Conservation (phyloP, 2,113 vertebrate species). For the Arvicanthis niloticus region DNA sequence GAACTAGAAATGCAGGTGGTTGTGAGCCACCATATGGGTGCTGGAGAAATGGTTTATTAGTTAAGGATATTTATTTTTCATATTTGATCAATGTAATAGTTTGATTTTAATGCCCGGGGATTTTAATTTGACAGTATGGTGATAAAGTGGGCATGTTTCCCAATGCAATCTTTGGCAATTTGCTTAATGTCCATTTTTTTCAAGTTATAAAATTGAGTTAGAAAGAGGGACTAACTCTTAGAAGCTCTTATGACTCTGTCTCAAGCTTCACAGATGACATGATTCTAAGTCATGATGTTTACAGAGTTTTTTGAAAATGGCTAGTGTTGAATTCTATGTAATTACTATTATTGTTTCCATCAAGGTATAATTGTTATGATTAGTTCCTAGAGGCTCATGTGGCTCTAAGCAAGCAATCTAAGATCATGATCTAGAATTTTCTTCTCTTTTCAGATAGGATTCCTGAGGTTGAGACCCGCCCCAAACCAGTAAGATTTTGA, state of each 20-base stretch:
- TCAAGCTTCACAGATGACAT: neutral
- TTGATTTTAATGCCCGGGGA: neutral
- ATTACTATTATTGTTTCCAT: slow-evolving; percentile 32
- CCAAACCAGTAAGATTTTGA: neutral
- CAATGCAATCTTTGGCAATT: neutral
- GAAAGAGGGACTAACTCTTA: neutral
- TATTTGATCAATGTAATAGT: slow-evolving; percentile 13
- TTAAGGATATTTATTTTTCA: neutral
- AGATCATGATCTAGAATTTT: neutral
- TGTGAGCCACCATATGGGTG: neutral
- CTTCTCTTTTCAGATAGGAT: neutral
- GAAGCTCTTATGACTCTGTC: neutral
- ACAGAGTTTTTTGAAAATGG: slow-evolving; percentile 6
- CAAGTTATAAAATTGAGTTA: neutral
- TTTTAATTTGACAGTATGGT: neutral
- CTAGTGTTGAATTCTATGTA: neutral
- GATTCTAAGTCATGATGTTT: neutral
- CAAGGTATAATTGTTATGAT: neutral
- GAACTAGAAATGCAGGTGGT: neutral
- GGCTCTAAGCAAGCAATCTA: neutral
- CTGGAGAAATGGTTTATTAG: neutral
- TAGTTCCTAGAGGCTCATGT: neutral
- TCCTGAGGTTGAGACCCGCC: neutral
- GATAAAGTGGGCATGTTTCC: neutral
- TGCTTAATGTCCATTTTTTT: neutral